A percentile compares a stretch with the other conserved stretches of the same genome.
These are phyloP conservation scores for Idris sp. DNA, from an alignment of 1,140 invertebrate species.

Conservation along the genomic window DNA sequence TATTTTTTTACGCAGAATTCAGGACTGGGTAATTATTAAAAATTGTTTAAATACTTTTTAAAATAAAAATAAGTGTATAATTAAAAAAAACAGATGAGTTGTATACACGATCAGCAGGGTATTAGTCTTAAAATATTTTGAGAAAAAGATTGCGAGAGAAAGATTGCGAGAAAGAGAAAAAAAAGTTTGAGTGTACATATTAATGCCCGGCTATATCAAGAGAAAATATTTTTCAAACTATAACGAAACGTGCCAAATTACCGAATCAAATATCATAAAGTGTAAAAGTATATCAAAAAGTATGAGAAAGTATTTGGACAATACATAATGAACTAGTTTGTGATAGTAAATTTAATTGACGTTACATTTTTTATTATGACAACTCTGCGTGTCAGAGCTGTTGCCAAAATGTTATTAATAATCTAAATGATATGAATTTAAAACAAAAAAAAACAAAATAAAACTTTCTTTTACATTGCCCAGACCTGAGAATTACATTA, in stretches of 20 bases:
- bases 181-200: constrained; percentile 15
- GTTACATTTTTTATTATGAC: constrained; percentile 16
- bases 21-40: constrained; percentile 25
- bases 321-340: constrained; percentile 34
- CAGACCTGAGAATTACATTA: constrained; percentile 15
- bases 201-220: constrained; percentile 36
- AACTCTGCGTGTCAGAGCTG: constrained; percentile 24
- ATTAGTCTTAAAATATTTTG: constrained; percentile 47
- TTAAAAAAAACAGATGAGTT: no score
- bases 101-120: no score
- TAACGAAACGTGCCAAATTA: constrained; percentile 43
- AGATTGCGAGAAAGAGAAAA: background rate
- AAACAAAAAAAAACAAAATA: no score
- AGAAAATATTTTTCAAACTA: constrained; percentile 48
- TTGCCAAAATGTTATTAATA: constrained; percentile 41
- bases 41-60: no score
- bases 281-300: constrained; percentile 27
- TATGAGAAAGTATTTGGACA: constrained; percentile 36
- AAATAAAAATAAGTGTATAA: no score
- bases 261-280: constrained; percentile 42
- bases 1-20: constrained; percentile 8
- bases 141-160: no score
- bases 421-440: no score
- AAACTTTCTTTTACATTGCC: constrained; percentile 15
- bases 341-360: constrained; percentile 39